phyloP scores from a whole-genome alignment of 2,113 vertebrate genomes.

The Aegithalos caudatus region DNA sequence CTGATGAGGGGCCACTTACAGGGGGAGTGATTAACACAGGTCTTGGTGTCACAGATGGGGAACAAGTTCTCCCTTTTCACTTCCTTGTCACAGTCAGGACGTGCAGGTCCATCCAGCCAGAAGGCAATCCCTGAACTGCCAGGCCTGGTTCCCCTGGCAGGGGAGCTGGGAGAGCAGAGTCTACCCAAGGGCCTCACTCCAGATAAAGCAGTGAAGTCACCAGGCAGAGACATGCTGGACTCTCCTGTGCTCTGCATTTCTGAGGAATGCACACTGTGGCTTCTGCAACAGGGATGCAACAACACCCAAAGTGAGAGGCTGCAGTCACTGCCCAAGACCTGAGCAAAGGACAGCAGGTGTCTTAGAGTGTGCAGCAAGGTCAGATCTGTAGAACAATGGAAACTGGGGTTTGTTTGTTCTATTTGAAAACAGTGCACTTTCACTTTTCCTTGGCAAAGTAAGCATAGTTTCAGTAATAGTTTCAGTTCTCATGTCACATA shows the following conservation, averaged over 20 bases:
- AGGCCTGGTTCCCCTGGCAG: not conserved
- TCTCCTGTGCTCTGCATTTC: not conserved
- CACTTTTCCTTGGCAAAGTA: not conserved
- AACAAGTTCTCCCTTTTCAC: not conserved
- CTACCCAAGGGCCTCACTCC: not conserved
- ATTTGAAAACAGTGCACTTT: not conserved
- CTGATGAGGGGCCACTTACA: not conserved
- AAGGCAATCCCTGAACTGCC: not conserved
- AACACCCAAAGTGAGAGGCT: not conserved
- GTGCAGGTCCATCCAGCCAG: not conserved
- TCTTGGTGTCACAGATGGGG: not conserved
- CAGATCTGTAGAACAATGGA: not conserved
- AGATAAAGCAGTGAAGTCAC: rapidly evolving
- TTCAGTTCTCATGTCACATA: not conserved
- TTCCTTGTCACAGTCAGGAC: not conserved
- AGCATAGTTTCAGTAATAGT: not conserved
- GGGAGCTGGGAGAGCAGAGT: not conserved
- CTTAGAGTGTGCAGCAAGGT: not conserved
- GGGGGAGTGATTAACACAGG: not conserved
- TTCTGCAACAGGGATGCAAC: not conserved
- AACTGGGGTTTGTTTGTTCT: not conserved
- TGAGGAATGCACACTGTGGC: not conserved
- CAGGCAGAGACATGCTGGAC: not conserved
- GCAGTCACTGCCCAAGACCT: not conserved
- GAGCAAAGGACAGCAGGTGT: not conserved